A percentile compares a stretch with the other conserved stretches of the same genome.
These are phyloP conservation scores for Tuberolachnus salignus DNA, from an alignment of 2,888 invertebrate genomes.

Conservation along the genomic window DNA sequence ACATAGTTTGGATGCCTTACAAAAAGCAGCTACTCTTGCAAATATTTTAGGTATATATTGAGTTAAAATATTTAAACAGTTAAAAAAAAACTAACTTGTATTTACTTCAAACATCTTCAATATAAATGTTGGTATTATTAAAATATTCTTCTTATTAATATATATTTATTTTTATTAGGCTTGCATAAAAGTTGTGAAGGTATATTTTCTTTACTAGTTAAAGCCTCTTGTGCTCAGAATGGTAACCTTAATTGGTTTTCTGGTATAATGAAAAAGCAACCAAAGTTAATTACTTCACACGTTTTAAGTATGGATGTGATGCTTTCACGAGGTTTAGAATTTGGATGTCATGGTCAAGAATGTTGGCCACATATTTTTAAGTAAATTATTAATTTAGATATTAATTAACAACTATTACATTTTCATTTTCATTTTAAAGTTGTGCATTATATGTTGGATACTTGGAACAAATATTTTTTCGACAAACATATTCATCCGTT, in stretches of 20 bases:
- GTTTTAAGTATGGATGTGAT: constrained; percentile 91
- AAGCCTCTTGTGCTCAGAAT: constrained; percentile 80
- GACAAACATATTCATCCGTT: constrained; percentile 70
- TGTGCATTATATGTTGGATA: constrained; percentile 92
- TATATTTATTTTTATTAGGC: constrained; percentile 63
- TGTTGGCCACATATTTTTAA: constrained; percentile 97
- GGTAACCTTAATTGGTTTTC: constrained; percentile 46
- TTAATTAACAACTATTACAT: constrained; percentile 1
- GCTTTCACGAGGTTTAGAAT: constrained; percentile 83
- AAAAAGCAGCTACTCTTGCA: constrained; percentile 89
- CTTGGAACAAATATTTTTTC: constrained; percentile 88
- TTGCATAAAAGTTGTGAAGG: constrained; percentile 90
- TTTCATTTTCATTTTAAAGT: constrained; percentile 61
- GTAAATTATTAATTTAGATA: constrained; percentile 60
- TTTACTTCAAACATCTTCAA: background rate
- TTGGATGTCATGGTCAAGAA: constrained; percentile 89
- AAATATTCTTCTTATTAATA: no score
- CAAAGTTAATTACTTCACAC: constrained; percentile 68
- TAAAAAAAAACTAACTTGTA: background rate
- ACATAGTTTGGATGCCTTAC: constrained; percentile 81
- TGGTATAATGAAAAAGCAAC: constrained; percentile 52
- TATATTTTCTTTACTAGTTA: constrained; percentile 83
- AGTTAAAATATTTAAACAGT: constrained; percentile 9
- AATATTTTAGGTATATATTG: constrained; percentile 73
- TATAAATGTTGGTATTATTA: no score